These are phyloP conservation scores for Pachymerium ferrugineum DNA, from an alignment of 2,888 invertebrate species.

Conservation along the genomic window DNA sequence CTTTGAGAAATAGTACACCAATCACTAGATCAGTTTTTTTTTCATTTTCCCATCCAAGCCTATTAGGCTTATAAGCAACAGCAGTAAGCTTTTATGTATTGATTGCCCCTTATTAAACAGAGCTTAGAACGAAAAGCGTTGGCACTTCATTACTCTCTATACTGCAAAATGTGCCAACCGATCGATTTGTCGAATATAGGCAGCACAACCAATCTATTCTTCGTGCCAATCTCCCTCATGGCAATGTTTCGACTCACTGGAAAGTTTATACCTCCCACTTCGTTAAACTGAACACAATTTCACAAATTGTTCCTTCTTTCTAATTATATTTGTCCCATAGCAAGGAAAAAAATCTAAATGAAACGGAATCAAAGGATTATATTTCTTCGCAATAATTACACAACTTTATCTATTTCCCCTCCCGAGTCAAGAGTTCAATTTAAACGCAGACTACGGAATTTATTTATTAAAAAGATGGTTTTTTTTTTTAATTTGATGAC, in stretches of 20 bases:
- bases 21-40: not conserved
- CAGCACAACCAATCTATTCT: not conserved
- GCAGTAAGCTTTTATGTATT: constrained; percentile 13
- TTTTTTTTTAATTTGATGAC: too few species aligned
- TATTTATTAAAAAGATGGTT: too few species aligned
- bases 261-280: not conserved
- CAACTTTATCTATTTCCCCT: too few species aligned
- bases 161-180: not conserved
- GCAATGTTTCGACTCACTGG: not conserved
- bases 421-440: too few species aligned
- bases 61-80: constrained; percentile 3
- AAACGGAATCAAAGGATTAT: too few species aligned
- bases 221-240: not conserved
- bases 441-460: too few species aligned
- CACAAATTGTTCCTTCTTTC: not conserved
- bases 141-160: constrained; percentile 12
- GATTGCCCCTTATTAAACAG: constrained; percentile 20
- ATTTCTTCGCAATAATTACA: too few species aligned
- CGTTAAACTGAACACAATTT: not conserved
- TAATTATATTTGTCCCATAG: not conserved
- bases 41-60: not conserved
- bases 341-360: too few species aligned
- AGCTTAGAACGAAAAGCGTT: constrained; percentile 3
- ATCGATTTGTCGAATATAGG: constrained; percentile 15
- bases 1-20: not conserved